phyloP scores from a whole-genome alignment of 2,797 vertebrate genomes.

The Poeciliopsis infans region DNA sequence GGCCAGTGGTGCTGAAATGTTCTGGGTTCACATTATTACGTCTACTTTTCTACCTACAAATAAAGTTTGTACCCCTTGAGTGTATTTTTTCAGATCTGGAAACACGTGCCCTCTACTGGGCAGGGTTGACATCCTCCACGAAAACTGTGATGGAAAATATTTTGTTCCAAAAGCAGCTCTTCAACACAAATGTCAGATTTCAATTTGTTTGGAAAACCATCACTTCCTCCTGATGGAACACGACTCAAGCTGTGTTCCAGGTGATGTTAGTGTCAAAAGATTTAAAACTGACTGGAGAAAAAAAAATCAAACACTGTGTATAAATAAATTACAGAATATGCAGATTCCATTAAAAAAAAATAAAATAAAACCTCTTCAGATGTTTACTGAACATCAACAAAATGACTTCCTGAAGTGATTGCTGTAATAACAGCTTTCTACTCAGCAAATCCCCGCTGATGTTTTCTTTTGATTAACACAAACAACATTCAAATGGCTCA shows the following conservation, averaged over 20 bases:
- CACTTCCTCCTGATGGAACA: background rate
- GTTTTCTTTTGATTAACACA: background rate
- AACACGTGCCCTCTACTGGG: background rate
- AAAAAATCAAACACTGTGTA: background rate
- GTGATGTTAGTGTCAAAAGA: background rate
- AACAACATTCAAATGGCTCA: background rate
- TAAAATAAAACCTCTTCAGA: background rate
- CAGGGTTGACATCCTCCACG: background rate
- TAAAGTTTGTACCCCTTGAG: background rate
- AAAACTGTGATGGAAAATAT: background rate
- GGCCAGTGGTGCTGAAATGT: background rate
- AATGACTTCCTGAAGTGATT: background rate
- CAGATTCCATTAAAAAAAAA: background rate
- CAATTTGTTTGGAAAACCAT: background rate
- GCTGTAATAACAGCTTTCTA: background rate
- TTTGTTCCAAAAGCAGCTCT: background rate
- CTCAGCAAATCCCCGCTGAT: background rate
- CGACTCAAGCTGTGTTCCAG: background rate
- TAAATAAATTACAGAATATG: background rate
- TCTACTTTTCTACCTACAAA: background rate
- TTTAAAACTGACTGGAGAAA: background rate
- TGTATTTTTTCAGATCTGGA: background rate
- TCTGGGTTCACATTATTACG: background rate
- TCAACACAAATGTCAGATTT: background rate
- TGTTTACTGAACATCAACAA: background rate